These are phyloP conservation scores for Euphysa ruthae DNA, from an alignment of 30 jellyfish, hydroid and myxozoan species.

Conservation along the genomic window DNA sequence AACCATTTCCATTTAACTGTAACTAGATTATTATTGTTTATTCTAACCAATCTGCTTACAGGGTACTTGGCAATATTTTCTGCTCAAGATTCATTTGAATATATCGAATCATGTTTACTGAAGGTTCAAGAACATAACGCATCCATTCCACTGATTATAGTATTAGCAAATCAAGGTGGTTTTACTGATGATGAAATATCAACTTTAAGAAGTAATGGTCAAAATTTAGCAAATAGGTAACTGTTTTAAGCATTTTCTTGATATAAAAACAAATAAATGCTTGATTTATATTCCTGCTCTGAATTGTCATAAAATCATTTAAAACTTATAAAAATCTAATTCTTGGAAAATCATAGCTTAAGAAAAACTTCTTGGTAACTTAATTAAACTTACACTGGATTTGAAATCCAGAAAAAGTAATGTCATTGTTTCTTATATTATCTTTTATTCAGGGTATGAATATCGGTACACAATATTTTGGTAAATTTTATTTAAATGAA, in stretches of 20 bases:
- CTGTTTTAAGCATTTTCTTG: background rate
- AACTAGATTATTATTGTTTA: background rate
- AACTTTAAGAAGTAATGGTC: conserved; percentile 59
- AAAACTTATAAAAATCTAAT: no score
- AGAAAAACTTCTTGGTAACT: no score
- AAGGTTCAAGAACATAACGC: conserved; percentile 30
- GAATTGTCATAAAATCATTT: no score
- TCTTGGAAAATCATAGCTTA: no score
- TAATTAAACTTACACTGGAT: no score
- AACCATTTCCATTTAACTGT: background rate
- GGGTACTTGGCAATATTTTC: conserved; percentile 93
- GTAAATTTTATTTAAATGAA: no score
- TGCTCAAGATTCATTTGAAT: conserved; percentile 51
- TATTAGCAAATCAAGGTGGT: conserved; percentile 80
- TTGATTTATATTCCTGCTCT: background rate
- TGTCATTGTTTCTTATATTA: no score
- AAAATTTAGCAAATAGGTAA: conserved; percentile 70
- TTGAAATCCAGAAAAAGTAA: no score
- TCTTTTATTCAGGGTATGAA: no score
- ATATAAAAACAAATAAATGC: background rate
- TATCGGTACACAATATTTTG: no score
- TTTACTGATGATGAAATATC: conserved; percentile 51
- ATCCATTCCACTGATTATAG: conserved; percentile 48
- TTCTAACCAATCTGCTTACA: no score
- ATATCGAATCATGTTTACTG: conserved; percentile 39